These are phyloP conservation scores for human (Homo sapiens) DNA, from an alignment of 2,113 vertebrate species.

Conservation along the genomic window GRCh38 chr6:97855001-97855500, in stretches of 20 bases:
- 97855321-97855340: neutral
- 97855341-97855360: neutral
- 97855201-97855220: neutral
- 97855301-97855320: neutral
- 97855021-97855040: too few relatives aligned
- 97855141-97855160: neutral
- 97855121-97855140: neutral
- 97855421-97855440: neutral
- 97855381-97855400: neutral
- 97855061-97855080: neutral
- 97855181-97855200: neutral
- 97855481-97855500: neutral
- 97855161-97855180: neutral
- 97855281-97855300: neutral
- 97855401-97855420: neutral
- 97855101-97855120: neutral
- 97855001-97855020: neutral
- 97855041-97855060: neutral
- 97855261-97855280: neutral
- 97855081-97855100: neutral
- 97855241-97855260: neutral
- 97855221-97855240: neutral
- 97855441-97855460: neutral
- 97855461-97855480: neutral
- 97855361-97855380: neutral